Evolutionary conservation across 2,888 invertebrate species (phyloP), one percentile per base, ranked within the genome.

Genomic region (Ptilodon capucinus): DNA sequence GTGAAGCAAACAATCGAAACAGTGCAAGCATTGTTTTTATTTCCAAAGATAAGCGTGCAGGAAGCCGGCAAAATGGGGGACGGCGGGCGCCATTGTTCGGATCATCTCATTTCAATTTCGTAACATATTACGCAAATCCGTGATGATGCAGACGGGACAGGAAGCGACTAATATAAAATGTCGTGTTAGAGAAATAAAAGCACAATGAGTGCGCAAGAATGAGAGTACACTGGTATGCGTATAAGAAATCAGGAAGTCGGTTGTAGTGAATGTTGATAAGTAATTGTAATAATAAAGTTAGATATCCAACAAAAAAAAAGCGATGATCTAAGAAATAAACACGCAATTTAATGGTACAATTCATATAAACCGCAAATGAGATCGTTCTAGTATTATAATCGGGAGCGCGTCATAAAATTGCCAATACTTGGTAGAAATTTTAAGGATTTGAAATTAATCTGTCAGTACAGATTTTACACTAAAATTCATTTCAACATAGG

Each of bases 21-120:
- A 78, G 74, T 74, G 68, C 60, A 44, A 48, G 73, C 81, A 79
- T 86, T 85, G 84, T 86, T 78, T 80, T 75, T 69, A 56, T 60
- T 60, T 79, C 64, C 65, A 71, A 75, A 71, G 78, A 83, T 77
- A 79, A 78, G 73, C 72, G 62, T 75, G 65, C 74, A 80, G 85
- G 85, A 86, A 85, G 74, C 68, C 70, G 69, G 64, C 68, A 73
- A 71, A 83, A 76, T 70, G 69, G 69, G 75, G 74, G 40, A 79
- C 81, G 78, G 75, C 68, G 72, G 68, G 49, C 41, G 59, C 75
- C 72, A 85, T 86, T 86, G 86, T 86, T 79, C 60, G 59, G 60
- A 44, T 61, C 69, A 68, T 70, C 69, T 65, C 58, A 51, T 68
- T 64, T 60, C 45, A 54, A 74, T 84, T 80, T 78, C 81, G 74